Evolutionary conservation across 2,888 invertebrate species (phyloP), one percentile per base, ranked within the genome.

Genomic region (Choristoneura rosaceana): DNA sequence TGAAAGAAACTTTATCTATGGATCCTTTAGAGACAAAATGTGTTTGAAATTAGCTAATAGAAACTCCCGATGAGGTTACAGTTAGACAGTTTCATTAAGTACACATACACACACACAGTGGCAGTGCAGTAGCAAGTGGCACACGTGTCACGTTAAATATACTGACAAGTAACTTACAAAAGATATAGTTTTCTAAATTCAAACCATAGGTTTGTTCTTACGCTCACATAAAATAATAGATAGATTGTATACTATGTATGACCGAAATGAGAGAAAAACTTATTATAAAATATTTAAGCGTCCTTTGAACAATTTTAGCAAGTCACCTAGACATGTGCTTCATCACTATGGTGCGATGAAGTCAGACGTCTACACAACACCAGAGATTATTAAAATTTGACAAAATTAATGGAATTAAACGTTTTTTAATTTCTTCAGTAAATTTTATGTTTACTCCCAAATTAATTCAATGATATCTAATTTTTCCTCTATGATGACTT

Each of bases 291-390:
- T 33, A 67, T 52, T 59, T 67, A 66, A 45, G 61, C 73, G 65
- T 63, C 58, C 73, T 63, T 17, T 58, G 77, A 75, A 74, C 76
- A 67, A 74, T 75, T 74, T 43, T 76, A 84, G 85, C 87, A 86
- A 86, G 87, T 93, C 89, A 86, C 85, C 84, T 87, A 92, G 92
- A 94, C 94, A 92, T 94, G 94, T 92, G 93, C 88, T 84, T 88
- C 94, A 94, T 94, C 94, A 91, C 85, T 76, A 34, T 33, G 50
- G 69, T 70, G 84, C 92, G 94, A 94, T 94, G 94, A 90, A 77
- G 85, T 80, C 94, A 91, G 93, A 94, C 93, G 86, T 94, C 94
- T 93, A 88, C 83, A 86, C 85, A 93, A 94, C 87, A 85, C 84
- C 80, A 74, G 47, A 50, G n/a, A 52, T 59, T 15, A 52, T n/a